Evolutionary conservation across 2,113 vertebrate genomes (phyloP), one percentile per base, ranked within the genome.

Genomic region (Nycticebus coucang): DNA sequence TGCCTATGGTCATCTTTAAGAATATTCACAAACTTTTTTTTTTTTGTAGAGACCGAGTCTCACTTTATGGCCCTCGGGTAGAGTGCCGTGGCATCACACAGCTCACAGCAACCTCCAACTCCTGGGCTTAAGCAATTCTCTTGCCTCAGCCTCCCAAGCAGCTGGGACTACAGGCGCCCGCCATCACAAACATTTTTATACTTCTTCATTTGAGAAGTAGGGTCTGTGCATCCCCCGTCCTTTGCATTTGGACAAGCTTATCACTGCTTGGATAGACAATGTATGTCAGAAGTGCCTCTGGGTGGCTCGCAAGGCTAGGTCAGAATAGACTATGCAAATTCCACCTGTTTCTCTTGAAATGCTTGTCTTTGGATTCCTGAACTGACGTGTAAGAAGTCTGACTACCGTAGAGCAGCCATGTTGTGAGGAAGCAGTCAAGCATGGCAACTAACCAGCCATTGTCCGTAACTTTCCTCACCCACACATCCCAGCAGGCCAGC

Each of bases 251-350:
- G 22, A 55, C 22, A 30, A 55, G 24, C 8, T 50, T 53, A 24
- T 37, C 64, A 64, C 75, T 55, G n/a, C 22, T 87, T 80, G 6
- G 0, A 62, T n/a, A 11, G 53, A 59, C 9, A 8, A 24, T 3
- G 0, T 2, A 0, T 18, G 24, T 93, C 77, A 24, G 19, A 72
- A 72, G 55, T 74, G 6, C 66, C 33, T 64, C 77, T 33, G 4
- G 0, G 10, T 69, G 33, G 33, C 75, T 64, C 64, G 24, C 55
- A 37, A 18, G 14, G 33, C 28, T 5, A 1, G 24, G 19, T 41
- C 55, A 24, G 55, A 80, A 24, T 5, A 72, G 37, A 79, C 28
- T 11, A 17, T 4, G 21, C 2, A n/a, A 18, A 9, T 71, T 45
- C 89, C 15, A 50, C 33, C 64, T 80, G 33, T 30, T 87, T 87